Evolutionary conservation across 1,140 invertebrate genomes (phyloP), one percentile per base, ranked within the genome.

Genomic region (Heliothis virescens): DNA sequence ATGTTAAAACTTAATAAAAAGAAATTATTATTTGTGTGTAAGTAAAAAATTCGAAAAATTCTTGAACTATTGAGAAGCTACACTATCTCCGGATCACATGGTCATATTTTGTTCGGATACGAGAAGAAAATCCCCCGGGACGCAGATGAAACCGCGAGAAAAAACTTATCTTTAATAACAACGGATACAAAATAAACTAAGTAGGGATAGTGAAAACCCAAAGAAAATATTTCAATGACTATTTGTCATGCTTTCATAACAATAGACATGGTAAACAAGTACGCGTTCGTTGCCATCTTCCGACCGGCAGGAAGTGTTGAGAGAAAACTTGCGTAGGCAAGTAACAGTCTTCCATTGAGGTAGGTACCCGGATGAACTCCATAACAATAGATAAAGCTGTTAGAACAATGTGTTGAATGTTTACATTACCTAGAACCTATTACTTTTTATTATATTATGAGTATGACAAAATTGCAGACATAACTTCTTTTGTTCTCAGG

Each of bases 271-370:
- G 34, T 41, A 41, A 41, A 41, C 9, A 41, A 41, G 79, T 78
- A 65, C 62, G 82, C 82, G 89, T 89, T 84, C 86, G 81, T 90
- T 90, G 90, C 87, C 91, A 86, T 86, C 81, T 85, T 81, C 79
- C 72, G 73, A 88, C 84, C 85, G 85, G 82, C 84, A 89, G 89
- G 91, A 90, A 91, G 82, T 65, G 75, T 83, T 86, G 80, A 84
- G 82, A 87, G 86, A 90, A 87, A 91, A 90, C 80, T 82, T 86
- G 82, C 71, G 73, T 82, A 80, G 34, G 34, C 34, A 41, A 7
- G 34, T 41, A 41, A 41, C 34, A 41, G 9, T 84, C 81, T 86
- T 85, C 86, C 82, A 82, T 80, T 72, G 62, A 78, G 80, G 65
- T 9, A 57, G 60, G 71, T 57, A 85, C 79, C 83, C 83, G 82